Evolutionary conservation across 2,797 vertebrate species (phyloP), one percentile per base, ranked within the genome.

Genomic region (Oryzias dopingdopingensis): DNA sequence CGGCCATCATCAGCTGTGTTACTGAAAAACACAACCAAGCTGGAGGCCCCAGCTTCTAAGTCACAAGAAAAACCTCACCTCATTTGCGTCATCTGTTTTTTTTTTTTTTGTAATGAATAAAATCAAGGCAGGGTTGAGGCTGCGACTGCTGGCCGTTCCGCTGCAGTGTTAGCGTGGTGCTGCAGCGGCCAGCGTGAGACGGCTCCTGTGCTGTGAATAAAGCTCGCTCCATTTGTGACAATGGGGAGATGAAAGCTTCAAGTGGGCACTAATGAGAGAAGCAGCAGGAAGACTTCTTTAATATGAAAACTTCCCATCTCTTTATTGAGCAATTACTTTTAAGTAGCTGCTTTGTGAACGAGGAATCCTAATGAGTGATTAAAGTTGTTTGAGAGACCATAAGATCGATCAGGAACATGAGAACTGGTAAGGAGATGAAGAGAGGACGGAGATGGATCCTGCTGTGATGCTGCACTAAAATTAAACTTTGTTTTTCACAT

Each of bases 281-380:
- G 93, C 94, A 94, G 93, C 94, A 91, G 93, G 94, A 94, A 93
- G 92, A 93, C 92, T 92, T 93, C 92, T 94, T 96, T 96, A 94
- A 92, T 94, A 92, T 88, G 88, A 89, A 93, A 93, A 93, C 93
- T 94, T 93, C 92, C 90, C 91, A 90, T 92, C 91, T 92, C 94
- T 95, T 95, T 94, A 95, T 95, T 94, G 93, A 92, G 92, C 93
- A 94, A 96, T 96, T 96, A 96, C 92, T 91, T 93, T 92, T 91
- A 94, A 95, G 93, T 94, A 92, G 91, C 91, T 88, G 91, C 92
- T 91, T 92, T 92, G 93, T 93, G 91, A 92, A 92, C 91, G 91
- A 92, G 90, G 93, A 95, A 96, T 94, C 93, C 93, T 94, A 95
- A 97, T 95, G 93, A 93, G 93, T 93, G 93, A 95, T 95, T 95